Evolutionary conservation across 1,140 invertebrate species (phyloP).

Genomic region (Drosophila melanogaster): Release_6_plus_ISO1_MT NT_037436.4:4425501-4426000

Average conservation of each 20-base stretch:
- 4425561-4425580: slow-evolving; percentile 97
- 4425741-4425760: slow-evolving; percentile 95
- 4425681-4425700: slow-evolving; percentile 96
- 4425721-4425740: slow-evolving; percentile 97
- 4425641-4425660: slow-evolving; percentile 93
- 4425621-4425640: slow-evolving; percentile 47
- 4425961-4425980: slow-evolving; percentile 96
- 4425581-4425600: slow-evolving; percentile 90
- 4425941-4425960: slow-evolving; percentile 89
- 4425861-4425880: slow-evolving; percentile 97
- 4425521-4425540: slow-evolving; percentile 93
- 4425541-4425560: slow-evolving; percentile 96
- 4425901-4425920: neutral
- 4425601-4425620: neutral
- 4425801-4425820: slow-evolving; percentile 97
- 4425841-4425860: slow-evolving; percentile 97
- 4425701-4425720: slow-evolving; percentile 95
- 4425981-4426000: slow-evolving; percentile 90
- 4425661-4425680: slow-evolving; percentile 98
- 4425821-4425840: slow-evolving; percentile 96
- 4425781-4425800: slow-evolving; percentile 96
- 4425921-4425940: neutral
- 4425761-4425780: slow-evolving; percentile 96
- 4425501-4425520: slow-evolving; percentile 94
- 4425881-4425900: slow-evolving; percentile 91